Percentiles rank a stretch among this genome's conserved stretches.
phyloP scores from a whole-genome alignment of 2,113 vertebrate genomes.

The Maccullochella peelii region DNA sequence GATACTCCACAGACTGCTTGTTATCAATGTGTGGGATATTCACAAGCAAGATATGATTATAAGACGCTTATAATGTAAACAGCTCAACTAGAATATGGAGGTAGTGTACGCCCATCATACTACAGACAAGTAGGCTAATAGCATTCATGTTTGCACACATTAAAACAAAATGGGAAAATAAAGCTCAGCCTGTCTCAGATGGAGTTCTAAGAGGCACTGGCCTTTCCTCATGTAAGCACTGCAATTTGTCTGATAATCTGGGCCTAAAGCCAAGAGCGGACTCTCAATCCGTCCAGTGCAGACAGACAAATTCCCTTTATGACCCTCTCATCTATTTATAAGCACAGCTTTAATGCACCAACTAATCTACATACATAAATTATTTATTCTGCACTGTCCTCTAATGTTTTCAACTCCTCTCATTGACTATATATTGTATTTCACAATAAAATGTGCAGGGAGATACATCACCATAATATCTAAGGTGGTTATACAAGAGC shows the following conservation, averaged over 20 bases:
- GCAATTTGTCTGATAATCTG: constrained; percentile 64
- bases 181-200: constrained; percentile 11
- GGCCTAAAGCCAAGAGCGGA: constrained; percentile 50
- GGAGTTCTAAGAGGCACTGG: constrained; percentile 46
- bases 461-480: not conserved
- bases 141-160: not conserved
- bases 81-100: not conserved
- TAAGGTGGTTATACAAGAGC: not conserved
- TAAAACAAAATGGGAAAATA: not conserved
- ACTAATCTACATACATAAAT: not conserved
- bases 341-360: not conserved
- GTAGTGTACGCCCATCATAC: accelerated
- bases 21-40: not conserved
- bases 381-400: not conserved
- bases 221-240: constrained; percentile 46
- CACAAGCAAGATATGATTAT: not conserved
- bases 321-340: constrained; percentile 57
- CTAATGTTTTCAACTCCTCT: not conserved
- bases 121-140: no score
- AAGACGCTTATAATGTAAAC: not conserved
- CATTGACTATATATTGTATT: not conserved
- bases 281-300: constrained; percentile 16
- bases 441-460: not conserved
- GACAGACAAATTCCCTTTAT: constrained; percentile 49
- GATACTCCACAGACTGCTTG: no score